These are phyloP conservation scores for Echinometra lucunter DNA, from an alignment of 53 echinoderm and acorn worm species.

Conservation along the genomic window DNA sequence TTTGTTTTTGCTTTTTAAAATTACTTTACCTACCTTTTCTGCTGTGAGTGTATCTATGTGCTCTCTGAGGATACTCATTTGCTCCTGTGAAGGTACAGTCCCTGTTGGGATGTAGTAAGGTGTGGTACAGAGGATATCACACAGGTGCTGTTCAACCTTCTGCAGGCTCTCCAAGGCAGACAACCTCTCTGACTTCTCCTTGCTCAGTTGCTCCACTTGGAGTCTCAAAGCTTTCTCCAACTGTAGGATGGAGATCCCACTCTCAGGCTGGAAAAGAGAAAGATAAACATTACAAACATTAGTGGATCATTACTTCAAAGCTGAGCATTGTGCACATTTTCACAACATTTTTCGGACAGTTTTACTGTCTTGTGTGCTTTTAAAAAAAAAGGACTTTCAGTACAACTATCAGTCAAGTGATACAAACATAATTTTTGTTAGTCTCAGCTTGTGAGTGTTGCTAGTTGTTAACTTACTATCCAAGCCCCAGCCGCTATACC, in stretches of 20 bases:
- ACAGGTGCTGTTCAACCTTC: conserved; percentile 88
- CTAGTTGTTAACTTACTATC: too few relatives aligned
- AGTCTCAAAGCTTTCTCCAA: conserved; percentile 89
- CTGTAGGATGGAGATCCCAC: conserved; percentile 88
- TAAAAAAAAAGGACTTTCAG: too few relatives aligned
- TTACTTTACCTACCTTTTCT: conserved; percentile 79
- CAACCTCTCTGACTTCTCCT: conserved; percentile 82
- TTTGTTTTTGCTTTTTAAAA: background rate
- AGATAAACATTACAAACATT: background rate
- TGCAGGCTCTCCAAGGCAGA: conserved; percentile 77
- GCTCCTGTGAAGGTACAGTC: conserved; percentile 86
- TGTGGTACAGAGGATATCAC: conserved; percentile 92
- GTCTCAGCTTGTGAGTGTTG: too few relatives aligned
- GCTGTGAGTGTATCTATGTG: conserved; percentile 87
- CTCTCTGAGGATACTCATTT: conserved; percentile 82
- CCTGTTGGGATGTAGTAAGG: conserved; percentile 97
- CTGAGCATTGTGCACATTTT: too few relatives aligned
- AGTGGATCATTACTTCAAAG: background rate
- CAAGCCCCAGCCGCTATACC: background rate
- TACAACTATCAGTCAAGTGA: too few relatives aligned
- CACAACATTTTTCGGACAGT: too few relatives aligned
- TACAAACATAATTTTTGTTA: too few relatives aligned
- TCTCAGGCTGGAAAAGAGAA: conserved; percentile 80
- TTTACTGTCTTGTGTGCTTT: too few relatives aligned
- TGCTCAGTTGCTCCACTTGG: conserved; percentile 81